Percentiles rank a stretch among this genome's conserved stretches.
phyloP scores from a whole-genome alignment of 1,140 invertebrate genomes.

The Zophobas morio region DNA sequence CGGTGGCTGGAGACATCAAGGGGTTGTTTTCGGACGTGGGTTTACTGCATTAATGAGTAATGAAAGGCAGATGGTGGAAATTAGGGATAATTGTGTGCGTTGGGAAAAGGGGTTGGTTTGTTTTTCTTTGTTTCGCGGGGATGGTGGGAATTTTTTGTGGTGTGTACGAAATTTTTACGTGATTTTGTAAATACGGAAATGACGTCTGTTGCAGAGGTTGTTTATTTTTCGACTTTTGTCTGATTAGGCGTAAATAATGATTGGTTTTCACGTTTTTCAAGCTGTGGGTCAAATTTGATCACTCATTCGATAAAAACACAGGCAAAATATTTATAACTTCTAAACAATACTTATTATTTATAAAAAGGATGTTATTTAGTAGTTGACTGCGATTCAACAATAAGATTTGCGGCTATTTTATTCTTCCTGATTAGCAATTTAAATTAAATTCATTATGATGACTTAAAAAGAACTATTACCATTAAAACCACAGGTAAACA shows the following conservation, averaged over 20 bases:
- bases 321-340: neutral
- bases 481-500: too few relatives aligned
- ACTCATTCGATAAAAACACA: neutral
- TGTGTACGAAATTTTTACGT: too few relatives aligned
- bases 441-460: too few relatives aligned
- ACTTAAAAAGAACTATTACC: too few relatives aligned
- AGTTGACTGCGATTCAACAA: too few relatives aligned
- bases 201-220: neutral
- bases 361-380: too few relatives aligned
- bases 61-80: constrained; percentile 22
- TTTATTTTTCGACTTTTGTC: neutral
- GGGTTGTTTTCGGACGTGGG: constrained; percentile 17
- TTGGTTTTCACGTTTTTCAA: too few relatives aligned
- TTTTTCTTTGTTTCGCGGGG: neutral
- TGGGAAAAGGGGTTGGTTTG: neutral
- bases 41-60: neutral
- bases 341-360: too few relatives aligned
- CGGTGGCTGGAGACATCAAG: constrained; percentile 17
- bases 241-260: neutral
- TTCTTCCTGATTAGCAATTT: too few relatives aligned
- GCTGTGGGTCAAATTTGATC: too few relatives aligned
- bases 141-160: neutral
- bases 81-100: neutral
- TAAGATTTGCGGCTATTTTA: too few relatives aligned
- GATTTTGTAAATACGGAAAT: too few relatives aligned